A percentile compares a stretch with the other conserved stretches of the same genome.
phyloP scores from a whole-genome alignment of 1,140 invertebrate genomes.

The Drosophila pectinifera region DNA sequence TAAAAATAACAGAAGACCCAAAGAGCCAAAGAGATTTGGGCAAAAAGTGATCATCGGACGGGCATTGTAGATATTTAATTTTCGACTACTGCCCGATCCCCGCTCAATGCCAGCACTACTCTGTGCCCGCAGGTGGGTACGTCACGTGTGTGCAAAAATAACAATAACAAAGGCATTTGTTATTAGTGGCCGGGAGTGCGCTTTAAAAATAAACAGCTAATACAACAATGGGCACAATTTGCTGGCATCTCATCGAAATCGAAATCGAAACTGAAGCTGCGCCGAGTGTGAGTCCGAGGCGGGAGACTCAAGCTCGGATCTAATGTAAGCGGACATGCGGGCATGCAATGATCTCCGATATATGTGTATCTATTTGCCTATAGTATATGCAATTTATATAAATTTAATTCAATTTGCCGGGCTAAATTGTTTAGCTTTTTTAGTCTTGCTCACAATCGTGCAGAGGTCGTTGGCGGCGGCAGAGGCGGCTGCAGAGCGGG shows the following conservation, averaged over 20 bases:
- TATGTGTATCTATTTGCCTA: slow-evolving; percentile 49
- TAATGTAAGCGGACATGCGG: slow-evolving; percentile 81
- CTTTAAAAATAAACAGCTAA: slow-evolving; percentile 78
- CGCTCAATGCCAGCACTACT: slow-evolving; percentile 59
- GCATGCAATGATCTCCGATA: slow-evolving; percentile 60
- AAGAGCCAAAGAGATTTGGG: slow-evolving; percentile 19
- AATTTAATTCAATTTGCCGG: slow-evolving; percentile 81
- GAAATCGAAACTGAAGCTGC: slow-evolving; percentile 20
- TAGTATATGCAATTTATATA: slow-evolving; percentile 79
- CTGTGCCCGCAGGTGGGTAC: slow-evolving; percentile 13
- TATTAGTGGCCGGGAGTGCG: slow-evolving; percentile 68
- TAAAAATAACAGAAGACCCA: slow-evolving; percentile 18
- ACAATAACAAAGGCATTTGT: slow-evolving; percentile 60
- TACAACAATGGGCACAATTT: slow-evolving; percentile 79
- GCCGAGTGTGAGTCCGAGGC: neutral
- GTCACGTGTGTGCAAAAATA: slow-evolving; percentile 51
- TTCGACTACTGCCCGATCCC: slow-evolving; percentile 64
- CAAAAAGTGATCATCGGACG: slow-evolving; percentile 41
- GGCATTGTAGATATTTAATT: slow-evolving; percentile 57
- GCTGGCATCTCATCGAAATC: slow-evolving; percentile 42
- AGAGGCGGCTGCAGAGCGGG: neutral
- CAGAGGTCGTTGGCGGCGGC: slow-evolving; percentile 55
- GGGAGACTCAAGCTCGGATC: slow-evolving; percentile 47
- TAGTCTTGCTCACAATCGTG: slow-evolving; percentile 57
- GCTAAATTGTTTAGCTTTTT: slow-evolving; percentile 68